A percentile compares a stretch with the other conserved stretches of the same genome.
These are phyloP conservation scores for Urophycis tenuis DNA, from an alignment of 2,797 vertebrate species.

Conservation along the genomic window DNA sequence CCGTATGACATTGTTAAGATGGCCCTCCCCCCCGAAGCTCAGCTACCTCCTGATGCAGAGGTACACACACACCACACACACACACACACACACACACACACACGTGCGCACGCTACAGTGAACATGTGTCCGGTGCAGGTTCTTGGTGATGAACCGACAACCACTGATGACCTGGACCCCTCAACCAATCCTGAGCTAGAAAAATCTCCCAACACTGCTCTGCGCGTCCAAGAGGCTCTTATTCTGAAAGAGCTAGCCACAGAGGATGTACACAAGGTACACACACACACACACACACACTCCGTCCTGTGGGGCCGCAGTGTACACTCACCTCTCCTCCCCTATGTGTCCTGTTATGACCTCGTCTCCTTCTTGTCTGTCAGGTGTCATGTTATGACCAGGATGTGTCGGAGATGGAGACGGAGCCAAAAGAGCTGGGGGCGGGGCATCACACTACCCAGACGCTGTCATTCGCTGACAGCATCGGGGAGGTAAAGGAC, in stretches of 20 bases:
- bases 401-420: conserved; percentile 88
- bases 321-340: neutral
- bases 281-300: conserved; percentile 7
- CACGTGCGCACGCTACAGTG: neutral
- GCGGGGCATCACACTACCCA: conserved; percentile 81
- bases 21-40: conserved; percentile 84
- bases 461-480: conserved; percentile 81
- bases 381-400: conserved; percentile 92
- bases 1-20: conserved; percentile 85
- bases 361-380: conserved; percentile 16
- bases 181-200: conserved; percentile 87
- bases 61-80: conserved; percentile 49
- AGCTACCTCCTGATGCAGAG: conserved; percentile 81
- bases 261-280: conserved; percentile 87
- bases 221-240: conserved; percentile 92
- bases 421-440: conserved; percentile 85
- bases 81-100: conserved; percentile 18
- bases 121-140: conserved; percentile 51
- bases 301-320: neutral
- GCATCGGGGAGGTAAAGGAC: conserved; percentile 93
- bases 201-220: conserved; percentile 83
- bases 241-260: conserved; percentile 91
- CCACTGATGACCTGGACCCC: conserved; percentile 82
- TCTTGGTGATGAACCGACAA: conserved; percentile 81
- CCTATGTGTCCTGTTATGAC: conserved; percentile 25